Base-by-base conservation (phyloP, 2,888 invertebrate species). In the Sinodicranocentrus sp. region DNA sequence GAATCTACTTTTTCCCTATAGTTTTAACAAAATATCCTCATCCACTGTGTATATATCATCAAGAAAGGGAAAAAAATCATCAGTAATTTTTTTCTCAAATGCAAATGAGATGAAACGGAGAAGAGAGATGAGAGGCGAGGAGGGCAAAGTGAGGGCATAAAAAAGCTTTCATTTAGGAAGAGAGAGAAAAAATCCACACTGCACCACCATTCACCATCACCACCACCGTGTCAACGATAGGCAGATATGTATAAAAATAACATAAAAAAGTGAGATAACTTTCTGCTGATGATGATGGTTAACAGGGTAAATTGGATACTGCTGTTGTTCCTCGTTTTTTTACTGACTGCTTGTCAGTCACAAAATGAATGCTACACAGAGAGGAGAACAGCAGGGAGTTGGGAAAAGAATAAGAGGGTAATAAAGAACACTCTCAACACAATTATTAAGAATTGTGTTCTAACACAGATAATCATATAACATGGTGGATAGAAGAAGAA, bases 21-120 rank as follows among this genome's bases (percentile, higher is more conserved):
- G 1, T 61, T 61, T 28, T 21, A 21, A 57, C 6, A 52, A n/a
- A 10, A 52, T 8, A 33, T 33, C 33, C 33, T 33, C 33, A 21
- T 21, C 2, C 5, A 17, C 6, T 26, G 28, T 65, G 28, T 65
- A 65, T n/a, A n/a, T n/a, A n/a, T 63, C 17, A 6, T n/a, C 17
- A 17, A 61, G 63, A 70, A 78, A 70, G 59, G 70, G 80, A 52
- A 59, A 84, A 84, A 86, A 86, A 86, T 85, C 82, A 85, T 83
- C 77, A 84, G 72, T 80, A 63, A 70, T 79, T 86, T 86, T 80
- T 86, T 86, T 84, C 68, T 80, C 70, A 72, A 80, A 86, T 86
- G 86, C 86, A 86, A 86, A 86, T 86, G 84, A 85, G 85, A 82
- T 77, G 77, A 84, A 82, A 85, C 85, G 84, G 70, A 84, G 67